Evolutionary conservation across 35 echinoderm and acorn worm species (phyloP), one percentile per base, ranked within the genome.

Genomic region (Lytechinus pictus): DNA sequence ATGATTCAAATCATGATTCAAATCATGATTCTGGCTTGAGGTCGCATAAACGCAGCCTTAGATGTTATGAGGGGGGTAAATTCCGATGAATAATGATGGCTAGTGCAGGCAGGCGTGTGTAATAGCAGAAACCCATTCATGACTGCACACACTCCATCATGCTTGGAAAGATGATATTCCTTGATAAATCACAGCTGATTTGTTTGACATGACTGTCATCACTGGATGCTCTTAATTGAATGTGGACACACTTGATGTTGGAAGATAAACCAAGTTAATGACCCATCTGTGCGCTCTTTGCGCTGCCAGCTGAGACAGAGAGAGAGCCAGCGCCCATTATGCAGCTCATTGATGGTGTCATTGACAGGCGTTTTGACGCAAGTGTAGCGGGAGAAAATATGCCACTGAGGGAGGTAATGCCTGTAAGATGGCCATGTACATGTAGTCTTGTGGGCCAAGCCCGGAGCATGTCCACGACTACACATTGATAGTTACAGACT

Each of bases 351-450:
- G 88, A 54, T 90, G 88, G 29, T 90, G 88, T 90, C 88, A 16
- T 44, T 90, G 28, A 54, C 52, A 27, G 88, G 87, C 27, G 0
- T 14, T 7, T 79, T 1, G 33, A n/a, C n/a, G n/a, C 92, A 93
- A 93, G 92, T 93, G 52, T 93, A 93, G 55, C n/a, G 92, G 57
- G 92, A 55, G 92, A 57, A 93, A 93, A 93, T 93, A 57, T 57
- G 92, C 52, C 92, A 93, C 29, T 28, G 66, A 79, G 66, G 19
- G 19, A 79, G 66, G 66, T 16, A 79, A 71, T 71, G 61, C 61
- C 61, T 24, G 61, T 71, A 12, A 71, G 14, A 21, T 21, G 61
- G 61, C 5, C 14, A 79, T 79, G 66, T 24, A 79, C 19, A 24
- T 79, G 66, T 79, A 79, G 66, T 79, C 66, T 79, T 5, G 66